These are phyloP conservation scores for Oreocharis arfaki DNA, from an alignment of 2,113 vertebrate genomes.

Conservation along the genomic window DNA sequence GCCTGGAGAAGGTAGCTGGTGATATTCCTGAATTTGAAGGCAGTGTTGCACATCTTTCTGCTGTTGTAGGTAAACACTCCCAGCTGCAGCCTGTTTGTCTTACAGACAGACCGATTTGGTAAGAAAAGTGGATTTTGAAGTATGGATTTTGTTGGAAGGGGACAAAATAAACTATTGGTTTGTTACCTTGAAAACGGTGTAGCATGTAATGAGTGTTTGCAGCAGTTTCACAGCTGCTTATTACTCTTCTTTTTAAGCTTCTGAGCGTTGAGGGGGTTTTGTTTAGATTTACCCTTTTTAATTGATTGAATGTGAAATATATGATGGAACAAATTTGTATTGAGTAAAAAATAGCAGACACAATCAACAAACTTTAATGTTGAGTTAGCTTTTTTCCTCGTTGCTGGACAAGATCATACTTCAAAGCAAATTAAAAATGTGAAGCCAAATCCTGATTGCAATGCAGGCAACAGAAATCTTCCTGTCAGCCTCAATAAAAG, in stretches of 20 bases:
- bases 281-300: not conserved
- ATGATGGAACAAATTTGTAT: not conserved
- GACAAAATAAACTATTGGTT: constrained; percentile 18
- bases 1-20: not conserved
- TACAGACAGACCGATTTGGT: constrained; percentile 10
- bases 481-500: constrained; percentile 51
- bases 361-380: constrained; percentile 19
- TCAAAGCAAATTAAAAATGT: constrained; percentile 52
- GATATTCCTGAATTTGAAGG: constrained; percentile 8
- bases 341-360: not conserved
- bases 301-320: not conserved
- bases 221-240: not conserved
- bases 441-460: constrained; percentile 27
- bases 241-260: not conserved
- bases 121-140: constrained; percentile 28
- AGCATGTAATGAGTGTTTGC: not conserved
- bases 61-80: constrained; percentile 4
- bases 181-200: not conserved
- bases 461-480: constrained; percentile 23
- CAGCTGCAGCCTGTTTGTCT: constrained; percentile 15
- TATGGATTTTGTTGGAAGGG: constrained; percentile 11
- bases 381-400: not conserved
- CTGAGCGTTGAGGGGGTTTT: not conserved
- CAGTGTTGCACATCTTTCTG: constrained; percentile 43
- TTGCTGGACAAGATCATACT: constrained; percentile 33